phyloP scores from a whole-genome alignment of 2,797 vertebrate genomes.

The Poliocrania exsul region DNA sequence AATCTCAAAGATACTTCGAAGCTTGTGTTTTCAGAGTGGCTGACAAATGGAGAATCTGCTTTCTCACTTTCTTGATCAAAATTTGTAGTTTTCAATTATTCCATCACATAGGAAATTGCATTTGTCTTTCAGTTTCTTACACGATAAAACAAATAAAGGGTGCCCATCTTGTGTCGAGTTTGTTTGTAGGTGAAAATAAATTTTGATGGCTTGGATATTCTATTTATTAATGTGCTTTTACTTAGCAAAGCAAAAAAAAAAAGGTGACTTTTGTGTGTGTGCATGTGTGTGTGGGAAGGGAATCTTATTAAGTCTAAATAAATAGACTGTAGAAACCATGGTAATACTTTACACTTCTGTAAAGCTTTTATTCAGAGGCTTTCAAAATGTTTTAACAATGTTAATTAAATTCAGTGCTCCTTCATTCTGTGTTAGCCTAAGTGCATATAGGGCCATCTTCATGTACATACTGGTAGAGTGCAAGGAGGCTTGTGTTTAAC shows the following conservation, averaged over 20 bases:
- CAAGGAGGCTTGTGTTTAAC: background rate
- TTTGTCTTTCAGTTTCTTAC: background rate
- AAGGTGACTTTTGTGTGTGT: background rate
- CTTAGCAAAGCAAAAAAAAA: slow-evolving; percentile 13
- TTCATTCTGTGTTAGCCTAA: slow-evolving; percentile 39
- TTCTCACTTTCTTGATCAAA: background rate
- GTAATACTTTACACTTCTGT: slow-evolving; percentile 54
- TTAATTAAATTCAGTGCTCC: slow-evolving; percentile 59
- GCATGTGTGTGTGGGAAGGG: background rate
- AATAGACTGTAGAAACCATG: slow-evolving; percentile 47
- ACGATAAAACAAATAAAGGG: background rate
- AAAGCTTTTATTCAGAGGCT: slow-evolving; percentile 43
- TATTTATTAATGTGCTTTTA: slow-evolving; percentile 12
- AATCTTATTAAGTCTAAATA: slow-evolving; percentile 65
- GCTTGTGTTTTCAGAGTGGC: background rate
- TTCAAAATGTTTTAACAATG: slow-evolving; percentile 62
- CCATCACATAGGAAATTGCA: background rate
- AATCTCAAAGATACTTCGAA: background rate
- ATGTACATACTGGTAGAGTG: background rate
- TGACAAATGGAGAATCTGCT: background rate
- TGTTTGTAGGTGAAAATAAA: background rate
- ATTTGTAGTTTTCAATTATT: background rate
- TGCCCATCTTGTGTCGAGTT: background rate
- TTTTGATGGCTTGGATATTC: background rate
- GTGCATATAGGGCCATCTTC: slow-evolving; percentile 43